Conservation (phyloP, 2,113 vertebrate genomes). For the Cyprinodon brontotheroides region DNA sequence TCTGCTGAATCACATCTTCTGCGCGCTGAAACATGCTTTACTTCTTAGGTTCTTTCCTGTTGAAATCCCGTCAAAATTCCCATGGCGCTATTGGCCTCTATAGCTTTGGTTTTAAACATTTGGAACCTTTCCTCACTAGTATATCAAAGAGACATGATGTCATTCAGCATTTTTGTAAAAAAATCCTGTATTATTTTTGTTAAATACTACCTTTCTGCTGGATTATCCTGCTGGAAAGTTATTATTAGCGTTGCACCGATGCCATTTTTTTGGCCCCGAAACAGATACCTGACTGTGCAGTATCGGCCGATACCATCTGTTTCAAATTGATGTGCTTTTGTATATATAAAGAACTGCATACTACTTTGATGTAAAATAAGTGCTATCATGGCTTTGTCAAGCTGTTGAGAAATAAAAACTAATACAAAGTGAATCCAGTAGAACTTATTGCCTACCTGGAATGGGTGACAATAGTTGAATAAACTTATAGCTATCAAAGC, state of each 20-base stretch:
- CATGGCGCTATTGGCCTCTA: neutral
- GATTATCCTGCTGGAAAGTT: neutral
- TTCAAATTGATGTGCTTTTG: too few relatives aligned
- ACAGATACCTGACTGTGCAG: too few relatives aligned
- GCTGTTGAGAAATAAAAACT: too few relatives aligned
- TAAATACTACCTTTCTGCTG: neutral
- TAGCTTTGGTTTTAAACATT: slow-evolving; percentile 2
- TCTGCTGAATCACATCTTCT: slow-evolving; percentile 19
- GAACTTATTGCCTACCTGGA: neutral
- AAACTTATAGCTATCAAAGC: too few relatives aligned
- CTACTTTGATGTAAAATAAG: too few relatives aligned
- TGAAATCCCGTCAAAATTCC: slow-evolving; percentile 15
- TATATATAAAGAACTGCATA: too few relatives aligned
- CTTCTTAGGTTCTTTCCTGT: slow-evolving; percentile 29
- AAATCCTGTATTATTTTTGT: neutral
- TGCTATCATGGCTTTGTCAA: too few relatives aligned
- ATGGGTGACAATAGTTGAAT: too few relatives aligned
- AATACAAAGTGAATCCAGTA: neutral
- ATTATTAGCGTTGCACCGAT: too few relatives aligned
- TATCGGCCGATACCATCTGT: too few relatives aligned
- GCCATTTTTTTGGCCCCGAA: too few relatives aligned
- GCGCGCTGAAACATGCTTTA: neutral
- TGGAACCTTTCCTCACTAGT: neutral
- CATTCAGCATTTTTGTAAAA: neutral
- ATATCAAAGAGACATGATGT: neutral